Percentiles rank a stretch among this genome's conserved stretches.
Conservation (phyloP, 2,888 invertebrate species). For the Microctonus brassicae region DNA sequence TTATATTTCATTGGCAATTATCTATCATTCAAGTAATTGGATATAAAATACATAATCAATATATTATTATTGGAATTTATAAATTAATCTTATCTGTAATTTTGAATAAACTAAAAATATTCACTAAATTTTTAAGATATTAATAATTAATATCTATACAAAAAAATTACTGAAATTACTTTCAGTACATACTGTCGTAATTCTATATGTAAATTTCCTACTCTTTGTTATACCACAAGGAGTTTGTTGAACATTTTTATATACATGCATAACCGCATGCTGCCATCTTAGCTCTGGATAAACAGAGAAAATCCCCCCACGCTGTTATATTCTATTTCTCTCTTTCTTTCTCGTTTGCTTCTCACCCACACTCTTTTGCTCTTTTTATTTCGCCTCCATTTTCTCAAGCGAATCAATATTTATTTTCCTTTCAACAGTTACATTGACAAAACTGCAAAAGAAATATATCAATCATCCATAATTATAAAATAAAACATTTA, state of each 20-base stretch:
- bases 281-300: conserved; percentile 1
- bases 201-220: too few species aligned
- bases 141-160: too few species aligned
- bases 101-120: too few species aligned
- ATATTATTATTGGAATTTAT: background rate
- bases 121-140: too few species aligned
- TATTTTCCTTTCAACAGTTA: background rate
- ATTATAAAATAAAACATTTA: too few species aligned
- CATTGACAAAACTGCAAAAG: background rate
- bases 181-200: too few species aligned
- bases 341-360: background rate
- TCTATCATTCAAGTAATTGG: too few species aligned
- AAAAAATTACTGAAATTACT: too few species aligned
- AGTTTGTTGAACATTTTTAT: background rate
- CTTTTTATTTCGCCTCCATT: background rate
- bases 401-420: background rate
- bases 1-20: too few species aligned
- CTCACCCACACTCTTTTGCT: background rate
- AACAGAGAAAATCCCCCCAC: background rate
- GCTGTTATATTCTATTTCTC: background rate
- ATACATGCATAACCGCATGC: background rate
- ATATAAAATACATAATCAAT: too few species aligned
- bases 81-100: background rate
- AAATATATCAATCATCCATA: too few species aligned
- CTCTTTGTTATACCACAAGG: background rate